phyloP scores from a whole-genome alignment of 2,797 vertebrate genomes.

The Odontamblyopus rebecca region DNA sequence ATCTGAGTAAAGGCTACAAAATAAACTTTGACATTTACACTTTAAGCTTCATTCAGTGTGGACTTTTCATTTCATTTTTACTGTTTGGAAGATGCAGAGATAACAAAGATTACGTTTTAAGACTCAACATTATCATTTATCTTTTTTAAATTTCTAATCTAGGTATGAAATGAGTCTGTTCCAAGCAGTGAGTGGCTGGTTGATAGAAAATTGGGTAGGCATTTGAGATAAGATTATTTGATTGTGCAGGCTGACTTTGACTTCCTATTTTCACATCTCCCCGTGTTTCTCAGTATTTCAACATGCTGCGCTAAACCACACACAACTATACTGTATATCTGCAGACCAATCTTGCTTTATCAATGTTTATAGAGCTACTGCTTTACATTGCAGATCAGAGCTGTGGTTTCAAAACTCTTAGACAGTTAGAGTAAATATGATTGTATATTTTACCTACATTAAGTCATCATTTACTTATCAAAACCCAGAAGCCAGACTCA shows the following conservation, averaged over 20 bases:
- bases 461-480: too few relatives aligned
- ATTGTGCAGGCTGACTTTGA: constrained; percentile 9
- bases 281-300: constrained; percentile 1
- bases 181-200: constrained; percentile 35
- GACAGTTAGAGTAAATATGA: too few relatives aligned
- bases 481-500: too few relatives aligned
- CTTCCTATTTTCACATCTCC: background rate
- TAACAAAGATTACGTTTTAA: constrained; percentile 16
- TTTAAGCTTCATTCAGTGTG: background rate
- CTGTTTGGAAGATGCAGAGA: constrained; percentile 16
- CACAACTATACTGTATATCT: background rate
- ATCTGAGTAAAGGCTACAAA: constrained; percentile 27
- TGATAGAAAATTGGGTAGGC: constrained; percentile 43
- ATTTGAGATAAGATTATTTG: constrained; percentile 47
- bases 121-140: constrained; percentile 21
- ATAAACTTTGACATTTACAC: background rate
- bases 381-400: background rate
- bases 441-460: too few relatives aligned
- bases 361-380: background rate
- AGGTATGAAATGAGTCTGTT: constrained; percentile 39
- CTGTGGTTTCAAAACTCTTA: background rate
- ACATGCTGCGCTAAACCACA: constrained; percentile 19
- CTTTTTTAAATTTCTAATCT: constrained; percentile 25
- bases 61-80: constrained; percentile 9
- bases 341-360: constrained; percentile 18